Evolutionary conservation across 2,888 invertebrate genomes (phyloP), one percentile per base, ranked within the genome.

Genomic region (Aelia acuminata): DNA sequence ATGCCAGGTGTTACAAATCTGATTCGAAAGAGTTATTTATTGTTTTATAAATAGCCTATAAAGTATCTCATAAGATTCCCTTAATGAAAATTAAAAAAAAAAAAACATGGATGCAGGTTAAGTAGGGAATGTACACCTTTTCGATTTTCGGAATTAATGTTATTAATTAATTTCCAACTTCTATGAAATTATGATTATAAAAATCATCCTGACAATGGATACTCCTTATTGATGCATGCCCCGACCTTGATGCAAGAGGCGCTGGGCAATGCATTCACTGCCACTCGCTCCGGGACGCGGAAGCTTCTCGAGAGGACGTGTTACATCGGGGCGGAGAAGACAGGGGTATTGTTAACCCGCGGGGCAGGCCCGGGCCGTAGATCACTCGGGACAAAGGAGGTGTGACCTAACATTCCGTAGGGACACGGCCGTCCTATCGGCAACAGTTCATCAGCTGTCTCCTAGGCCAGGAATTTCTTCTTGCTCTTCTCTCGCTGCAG

Each of bases 331-430:
- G 4, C 31, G 31, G 20, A 18, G 63, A 70, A 70, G 43, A 80
- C 80, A 80, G n/a, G 43, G 80, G 80, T 80, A 39, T 47, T 80
- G 80, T 43, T 39, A 39, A 20, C 8, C 43, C 22, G 80, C 22
- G n/a, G 80, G 22, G n/a, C 3, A 43, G 80, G 5, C 43, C 80
- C 43, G 43, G 80, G 80, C 43, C 80, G 43, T 80, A 80, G 80
- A 80, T 80, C 80, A 80, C 43, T 10, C 80, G 18, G 43, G 43
- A 80, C 80, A 80, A 80, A 80, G 80, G 80, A 80, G 80, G 80
- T 80, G 80, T 80, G 80, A 80, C 80, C 43, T 80, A 80, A 80
- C 80, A 80, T 80, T 80, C 80, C 80, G 43, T 47, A 70, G 63
- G 13, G 63, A 22, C 35, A 70, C 31, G 20, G 63, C 31, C 35